Evolutionary conservation across 2,113 vertebrate species (phyloP), one percentile per base, ranked within the genome.

Genomic region (Empidonax traillii): DNA sequence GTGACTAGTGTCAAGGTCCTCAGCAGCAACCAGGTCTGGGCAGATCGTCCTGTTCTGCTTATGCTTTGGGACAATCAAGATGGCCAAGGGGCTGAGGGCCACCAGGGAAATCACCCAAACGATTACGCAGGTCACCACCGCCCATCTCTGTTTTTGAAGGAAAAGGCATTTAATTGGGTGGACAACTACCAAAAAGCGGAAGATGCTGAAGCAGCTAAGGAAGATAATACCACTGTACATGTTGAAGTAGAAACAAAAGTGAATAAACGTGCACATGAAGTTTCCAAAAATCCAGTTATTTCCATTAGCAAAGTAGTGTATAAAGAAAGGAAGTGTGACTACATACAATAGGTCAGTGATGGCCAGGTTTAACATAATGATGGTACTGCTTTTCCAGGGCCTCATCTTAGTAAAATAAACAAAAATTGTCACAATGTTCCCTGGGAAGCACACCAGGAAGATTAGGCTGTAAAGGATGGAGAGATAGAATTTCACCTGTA

Each of bases 161-260:
- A 94, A 96, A 79, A 95, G 17, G 31, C 51, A 96, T 72, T 87
- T 96, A 56, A 95, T 89, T 6, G 98, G 98, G 55, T 97, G 86
- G 68, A 96, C 95, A n/a, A 98, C 92, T 27, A 95, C 98, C 74
- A 99, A 85, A 92, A 98, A 99, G 55, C 98, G 98, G 97, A 99
- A 98, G 79, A 99, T 95, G 9, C 98, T 99, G 97, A 99, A 99
- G 96, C 98, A 99, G 87, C 98, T 98, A 20, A 99, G 98, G 97
- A 99, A 99, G 96, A 98, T 98, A 90, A 99, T 99, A 87, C 99
- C 98, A 76, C 98, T 98, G 96, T 99, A 99, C 55, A 99, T 98
- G 87, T 99, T 99, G 97, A 99, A 98, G 96, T 99, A 99, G 97
- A 99, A 99, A 39, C 98, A 98, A 81, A 99, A 98, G 27, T 98